phyloP scores from a whole-genome alignment of 2,113 vertebrate species.

The Tachysurus vachellii region DNA sequence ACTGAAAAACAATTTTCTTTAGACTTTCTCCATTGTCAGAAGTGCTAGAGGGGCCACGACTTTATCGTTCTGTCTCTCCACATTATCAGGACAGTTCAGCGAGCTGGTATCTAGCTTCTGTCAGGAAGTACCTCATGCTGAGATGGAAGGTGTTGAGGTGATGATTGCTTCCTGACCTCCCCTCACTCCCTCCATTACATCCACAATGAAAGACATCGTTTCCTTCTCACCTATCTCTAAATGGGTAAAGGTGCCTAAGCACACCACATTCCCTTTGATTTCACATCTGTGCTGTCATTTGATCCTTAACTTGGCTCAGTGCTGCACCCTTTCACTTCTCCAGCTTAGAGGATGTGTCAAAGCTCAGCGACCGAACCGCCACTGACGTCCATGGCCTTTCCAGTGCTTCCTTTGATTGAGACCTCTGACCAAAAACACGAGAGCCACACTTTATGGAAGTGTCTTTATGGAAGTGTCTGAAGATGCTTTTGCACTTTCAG shows the following conservation, averaged over 20 bases:
- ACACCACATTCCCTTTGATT: conserved; percentile 68
- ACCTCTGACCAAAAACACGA: conserved; percentile 55
- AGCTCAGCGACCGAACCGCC: conserved; percentile 34
- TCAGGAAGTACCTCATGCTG: conserved; percentile 62
- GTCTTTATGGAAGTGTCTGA: conserved; percentile 55
- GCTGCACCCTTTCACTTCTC: conserved; percentile 54
- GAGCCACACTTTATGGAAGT: conserved; percentile 53
- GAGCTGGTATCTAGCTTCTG: conserved; percentile 42
- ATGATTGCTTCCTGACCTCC: conserved; percentile 76
- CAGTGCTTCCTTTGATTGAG: conserved; percentile 61
- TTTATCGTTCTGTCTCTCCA: conserved; percentile 40
- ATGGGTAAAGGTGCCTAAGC: conserved; percentile 67
- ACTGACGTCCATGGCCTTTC: conserved; percentile 53
- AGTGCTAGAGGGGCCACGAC: conserved; percentile 31
- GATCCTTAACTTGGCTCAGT: conserved; percentile 65
- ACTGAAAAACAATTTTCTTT: conserved; percentile 57
- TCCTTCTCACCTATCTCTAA: conserved; percentile 68
- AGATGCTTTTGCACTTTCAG: conserved; percentile 40
- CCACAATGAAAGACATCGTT: conserved; percentile 68
- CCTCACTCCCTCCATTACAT: conserved; percentile 67
- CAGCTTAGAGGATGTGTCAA: conserved; percentile 57
- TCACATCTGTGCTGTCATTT: conserved; percentile 68
- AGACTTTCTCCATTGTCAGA: conserved; percentile 57
- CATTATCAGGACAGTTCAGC: conserved; percentile 41
- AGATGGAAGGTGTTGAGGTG: conserved; percentile 67